A percentile compares a stretch with the other conserved stretches of the same genome.
phyloP scores from a whole-genome alignment of 2,113 vertebrate species.

The Plecotus auritus region DNA sequence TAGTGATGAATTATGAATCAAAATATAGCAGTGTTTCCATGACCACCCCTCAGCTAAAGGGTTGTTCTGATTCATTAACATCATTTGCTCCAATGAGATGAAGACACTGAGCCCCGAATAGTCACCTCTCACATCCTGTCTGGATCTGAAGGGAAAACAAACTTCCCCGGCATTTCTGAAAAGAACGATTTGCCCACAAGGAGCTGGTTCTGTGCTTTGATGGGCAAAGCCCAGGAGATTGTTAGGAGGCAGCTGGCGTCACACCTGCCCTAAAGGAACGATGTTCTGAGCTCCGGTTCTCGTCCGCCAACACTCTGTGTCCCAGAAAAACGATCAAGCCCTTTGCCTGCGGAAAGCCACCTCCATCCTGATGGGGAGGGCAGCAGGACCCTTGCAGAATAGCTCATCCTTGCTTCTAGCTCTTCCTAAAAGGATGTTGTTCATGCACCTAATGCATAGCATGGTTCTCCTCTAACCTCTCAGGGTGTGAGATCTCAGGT shows the following conservation, averaged over 20 bases:
- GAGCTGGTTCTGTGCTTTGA: not conserved
- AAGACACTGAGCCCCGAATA: not conserved
- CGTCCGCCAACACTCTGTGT: not conserved
- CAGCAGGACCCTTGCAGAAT: not conserved
- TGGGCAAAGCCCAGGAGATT: fast-evolving
- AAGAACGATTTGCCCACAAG: not conserved
- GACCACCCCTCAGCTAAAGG: no score
- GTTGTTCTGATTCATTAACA: not conserved
- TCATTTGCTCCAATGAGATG: not conserved
- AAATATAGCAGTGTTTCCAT: not conserved
- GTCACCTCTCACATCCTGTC: not conserved
- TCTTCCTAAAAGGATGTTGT: not conserved
- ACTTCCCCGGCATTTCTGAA: not conserved
- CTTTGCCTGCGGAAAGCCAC: not conserved
- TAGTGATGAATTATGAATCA: not conserved
- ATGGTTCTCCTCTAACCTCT: not conserved
- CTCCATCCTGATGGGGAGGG: no score
- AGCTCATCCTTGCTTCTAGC: not conserved
- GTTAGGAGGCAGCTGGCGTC: not conserved
- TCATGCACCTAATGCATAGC: not conserved
- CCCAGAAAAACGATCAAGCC: not conserved
- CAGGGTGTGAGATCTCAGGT: not conserved
- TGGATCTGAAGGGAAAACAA: not conserved
- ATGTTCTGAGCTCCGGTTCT: no score
- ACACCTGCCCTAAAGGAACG: no score